Evolutionary conservation across 2,113 vertebrate genomes (phyloP).

Genomic region (Chrysemys picta): DNA sequence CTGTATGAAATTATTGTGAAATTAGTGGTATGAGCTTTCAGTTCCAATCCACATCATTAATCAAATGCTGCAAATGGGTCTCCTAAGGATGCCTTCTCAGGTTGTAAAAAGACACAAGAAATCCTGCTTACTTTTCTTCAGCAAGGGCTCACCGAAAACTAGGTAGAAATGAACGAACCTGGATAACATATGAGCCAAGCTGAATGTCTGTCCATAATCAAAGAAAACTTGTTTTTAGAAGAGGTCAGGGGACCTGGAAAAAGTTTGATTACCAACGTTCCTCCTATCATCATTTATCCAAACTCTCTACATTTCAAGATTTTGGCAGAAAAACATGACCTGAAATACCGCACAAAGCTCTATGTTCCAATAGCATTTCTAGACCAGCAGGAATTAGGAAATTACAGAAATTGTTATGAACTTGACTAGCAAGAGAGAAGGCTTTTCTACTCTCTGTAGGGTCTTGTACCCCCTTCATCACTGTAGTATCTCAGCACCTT

Average conservation of each 20-base stretch:
- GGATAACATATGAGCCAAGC: background rate
- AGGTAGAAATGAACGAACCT: background rate
- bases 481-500: background rate
- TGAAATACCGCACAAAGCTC: background rate
- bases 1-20: slow-evolving; percentile 25
- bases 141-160: background rate
- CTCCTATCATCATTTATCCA: background rate
- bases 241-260: background rate
- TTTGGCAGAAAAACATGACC: background rate
- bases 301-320: background rate
- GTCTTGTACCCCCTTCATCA: background rate
- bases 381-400: background rate
- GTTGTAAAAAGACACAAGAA: slow-evolving; percentile 31
- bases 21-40: slow-evolving; percentile 33
- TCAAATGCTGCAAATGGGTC: slow-evolving; percentile 46
- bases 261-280: background rate
- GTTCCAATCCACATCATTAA: slow-evolving; percentile 39
- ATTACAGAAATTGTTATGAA: background rate
- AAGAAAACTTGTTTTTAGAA: background rate
- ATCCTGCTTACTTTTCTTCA: background rate
- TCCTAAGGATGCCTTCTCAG: slow-evolving; percentile 32
- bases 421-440: background rate
- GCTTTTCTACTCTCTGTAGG: background rate
- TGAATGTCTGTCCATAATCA: background rate
- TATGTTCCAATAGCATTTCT: background rate